Base-by-base conservation (phyloP, 2,113 vertebrate genomes). In the Collichthys lucidus region DNA sequence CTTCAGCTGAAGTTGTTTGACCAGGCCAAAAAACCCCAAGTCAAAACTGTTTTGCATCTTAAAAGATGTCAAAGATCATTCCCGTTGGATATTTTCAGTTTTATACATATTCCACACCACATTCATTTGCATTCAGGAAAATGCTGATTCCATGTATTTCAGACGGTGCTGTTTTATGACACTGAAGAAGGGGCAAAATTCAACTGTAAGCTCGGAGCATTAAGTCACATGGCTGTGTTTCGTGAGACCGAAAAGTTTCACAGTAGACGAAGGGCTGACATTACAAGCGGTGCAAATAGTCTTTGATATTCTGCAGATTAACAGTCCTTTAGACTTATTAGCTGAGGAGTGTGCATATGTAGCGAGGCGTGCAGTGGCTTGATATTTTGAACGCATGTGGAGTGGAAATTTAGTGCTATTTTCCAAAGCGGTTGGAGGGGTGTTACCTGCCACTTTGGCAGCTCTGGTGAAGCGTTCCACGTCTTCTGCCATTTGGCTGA, bases 371-470 rank as follows among this genome's bases (percentile, higher is more conserved):
- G 35, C 63, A 40, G 65, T 12, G 29, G 69, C 70, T 47, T 26
- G 47, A 79, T 81, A 55, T 74, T 63, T 61, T 9, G 0, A 40
- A 26, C 62, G 60, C 60, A 52, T 68, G 67, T 73, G 52, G 69
- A 91, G 81, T 92, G 90, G 90, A 94, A 92, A 94, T 78, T 84
- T 53, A 69, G 85, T 76, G 68, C 68, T 89, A 88, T 91, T 91
- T 93, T 93, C 90, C 75, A 82, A 40, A 89, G 89, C 83, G 86
- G 85, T 93, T 86, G 74, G 80, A 87, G 63, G 82, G 85, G 80
- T 83, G 89, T 89, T 92, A 90, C 90, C 90, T 86, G 79, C 76
- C n/a, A 85, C 89, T 86, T 91, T 89, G 87, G 91, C 85, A 72
- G 87, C 77, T 80, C 82, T 16, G 53, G n/a, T 82, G 71, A 82